Evolutionary conservation across 2,113 vertebrate genomes (phyloP).

Genomic region (Scomber japonicus): DNA sequence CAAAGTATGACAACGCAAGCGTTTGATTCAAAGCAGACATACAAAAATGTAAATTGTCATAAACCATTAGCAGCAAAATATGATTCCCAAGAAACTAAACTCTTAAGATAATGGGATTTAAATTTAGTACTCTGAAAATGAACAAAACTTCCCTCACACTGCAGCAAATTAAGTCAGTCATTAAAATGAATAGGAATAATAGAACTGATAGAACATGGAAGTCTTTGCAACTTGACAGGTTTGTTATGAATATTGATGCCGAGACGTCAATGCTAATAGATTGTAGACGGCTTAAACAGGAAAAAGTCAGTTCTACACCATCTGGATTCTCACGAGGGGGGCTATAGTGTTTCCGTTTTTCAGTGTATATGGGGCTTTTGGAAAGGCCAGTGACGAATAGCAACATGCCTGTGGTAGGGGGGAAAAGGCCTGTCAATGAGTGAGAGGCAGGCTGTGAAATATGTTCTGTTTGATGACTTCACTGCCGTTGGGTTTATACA

Average conservation of each 20-base stretch:
- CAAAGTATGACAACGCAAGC: background rate
- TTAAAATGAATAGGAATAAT: background rate
- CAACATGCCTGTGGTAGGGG: background rate
- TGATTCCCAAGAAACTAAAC: background rate
- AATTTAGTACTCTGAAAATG: background rate
- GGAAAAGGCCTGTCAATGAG: slow-evolving; percentile 1
- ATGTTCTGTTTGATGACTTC: slow-evolving; percentile 29
- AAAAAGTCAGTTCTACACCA: background rate
- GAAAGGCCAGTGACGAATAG: background rate
- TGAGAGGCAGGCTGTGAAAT: slow-evolving; percentile 4
- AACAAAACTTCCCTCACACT: background rate
- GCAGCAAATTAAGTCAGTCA: background rate
- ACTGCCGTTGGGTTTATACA: background rate
- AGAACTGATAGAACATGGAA: too few species aligned
- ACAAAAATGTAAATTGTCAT: background rate
- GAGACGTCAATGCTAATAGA: background rate
- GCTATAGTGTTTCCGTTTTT: background rate
- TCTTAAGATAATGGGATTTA: background rate
- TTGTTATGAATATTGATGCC: background rate
- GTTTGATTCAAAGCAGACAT: slow-evolving; percentile 14
- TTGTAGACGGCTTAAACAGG: background rate
- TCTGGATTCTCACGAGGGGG: background rate
- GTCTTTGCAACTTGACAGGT: too few species aligned
- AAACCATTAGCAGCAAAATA: background rate
- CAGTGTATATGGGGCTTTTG: background rate